Percentiles rank a stretch among this genome's conserved stretches.
phyloP scores from a whole-genome alignment of 2,113 vertebrate species.

The Hucho hucho region DNA sequence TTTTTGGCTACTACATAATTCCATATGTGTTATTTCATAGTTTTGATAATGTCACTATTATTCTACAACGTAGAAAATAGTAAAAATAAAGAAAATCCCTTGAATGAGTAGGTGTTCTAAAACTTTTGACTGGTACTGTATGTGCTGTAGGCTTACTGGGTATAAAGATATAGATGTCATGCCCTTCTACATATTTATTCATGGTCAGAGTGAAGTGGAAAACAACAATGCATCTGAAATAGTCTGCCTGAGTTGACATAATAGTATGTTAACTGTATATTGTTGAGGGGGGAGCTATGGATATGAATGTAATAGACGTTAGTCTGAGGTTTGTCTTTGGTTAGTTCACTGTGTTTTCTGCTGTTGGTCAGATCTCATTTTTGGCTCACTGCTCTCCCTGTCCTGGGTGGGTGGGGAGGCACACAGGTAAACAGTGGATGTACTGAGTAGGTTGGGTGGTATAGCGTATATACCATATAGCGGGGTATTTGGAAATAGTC shows the following conservation, averaged over 20 bases:
- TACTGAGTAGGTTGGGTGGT: too few species aligned
- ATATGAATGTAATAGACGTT: neutral
- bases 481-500: too few species aligned
- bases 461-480: too few species aligned
- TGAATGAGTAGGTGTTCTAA: neutral
- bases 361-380: neutral
- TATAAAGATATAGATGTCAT: neutral
- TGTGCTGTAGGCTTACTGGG: neutral
- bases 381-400: neutral
- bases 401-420: neutral
- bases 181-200: neutral
- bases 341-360: too few species aligned
- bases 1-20: too few species aligned
- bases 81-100: neutral
- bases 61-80: neutral
- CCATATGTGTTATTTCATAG: too few species aligned
- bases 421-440: too few species aligned
- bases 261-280: neutral
- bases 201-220: too few species aligned
- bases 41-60: too few species aligned
- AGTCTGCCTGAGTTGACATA: neutral
- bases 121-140: too few species aligned
- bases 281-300: neutral
- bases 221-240: neutral
- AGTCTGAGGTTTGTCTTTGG: neutral